These are phyloP conservation scores for Eriocheir sinensis DNA, from an alignment of 1,140 invertebrate genomes.

Conservation along the genomic window DNA sequence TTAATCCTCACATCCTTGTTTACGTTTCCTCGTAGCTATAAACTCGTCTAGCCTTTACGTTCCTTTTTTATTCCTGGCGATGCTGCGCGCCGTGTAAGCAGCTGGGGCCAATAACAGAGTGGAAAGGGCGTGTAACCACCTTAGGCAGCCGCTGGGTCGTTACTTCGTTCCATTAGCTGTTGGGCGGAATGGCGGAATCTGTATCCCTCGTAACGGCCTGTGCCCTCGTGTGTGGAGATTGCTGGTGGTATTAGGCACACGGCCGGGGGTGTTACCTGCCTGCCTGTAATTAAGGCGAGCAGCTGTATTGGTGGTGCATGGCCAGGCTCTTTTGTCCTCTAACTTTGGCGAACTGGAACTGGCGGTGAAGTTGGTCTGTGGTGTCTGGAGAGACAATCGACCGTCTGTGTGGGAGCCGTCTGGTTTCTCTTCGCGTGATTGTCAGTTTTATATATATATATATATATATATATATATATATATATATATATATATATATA, in stretches of 20 bases:
- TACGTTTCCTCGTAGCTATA: too few relatives aligned
- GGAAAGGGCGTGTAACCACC: background rate
- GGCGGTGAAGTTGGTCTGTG: background rate
- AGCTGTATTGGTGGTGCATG: background rate
- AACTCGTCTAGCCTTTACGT: background rate
- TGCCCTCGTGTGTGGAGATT: slow-evolving; percentile 1
- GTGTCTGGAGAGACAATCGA: background rate
- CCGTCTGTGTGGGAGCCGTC: background rate
- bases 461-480: too few relatives aligned
- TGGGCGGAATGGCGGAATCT: background rate
- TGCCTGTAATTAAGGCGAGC: background rate
- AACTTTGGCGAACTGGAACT: background rate
- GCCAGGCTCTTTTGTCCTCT: background rate
- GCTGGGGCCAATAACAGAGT: slow-evolving; percentile 1
- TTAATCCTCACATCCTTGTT: too few relatives aligned
- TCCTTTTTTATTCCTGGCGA: background rate
- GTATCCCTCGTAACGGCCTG: background rate
- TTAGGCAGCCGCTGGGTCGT: background rate
- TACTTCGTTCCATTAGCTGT: slow-evolving; percentile 13
- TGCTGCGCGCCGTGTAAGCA: background rate
- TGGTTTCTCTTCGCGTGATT: background rate
- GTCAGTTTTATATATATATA: background rate
- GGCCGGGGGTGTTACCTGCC: background rate
- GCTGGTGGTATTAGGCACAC: background rate
- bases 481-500: too few relatives aligned